Evolutionary conservation across 1,140 invertebrate genomes (phyloP).

Genomic region (Oedothorax gibbosus): DNA sequence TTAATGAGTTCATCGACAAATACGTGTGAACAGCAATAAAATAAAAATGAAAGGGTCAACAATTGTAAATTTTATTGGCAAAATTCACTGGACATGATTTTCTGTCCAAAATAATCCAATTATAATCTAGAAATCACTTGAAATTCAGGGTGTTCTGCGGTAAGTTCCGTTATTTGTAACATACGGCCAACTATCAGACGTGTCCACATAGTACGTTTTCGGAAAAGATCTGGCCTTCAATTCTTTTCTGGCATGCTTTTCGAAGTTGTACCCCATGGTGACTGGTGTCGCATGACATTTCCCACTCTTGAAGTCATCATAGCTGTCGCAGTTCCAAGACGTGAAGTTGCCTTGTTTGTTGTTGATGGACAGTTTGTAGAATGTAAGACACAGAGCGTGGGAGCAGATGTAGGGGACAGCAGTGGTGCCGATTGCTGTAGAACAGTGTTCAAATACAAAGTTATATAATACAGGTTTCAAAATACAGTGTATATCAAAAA

Average conservation of each 20-base stretch:
- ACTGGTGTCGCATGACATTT: neutral
- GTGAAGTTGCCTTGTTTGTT: neutral
- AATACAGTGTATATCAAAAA: neutral
- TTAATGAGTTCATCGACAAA: too few species aligned
- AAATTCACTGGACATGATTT: too few species aligned
- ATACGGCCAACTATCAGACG: neutral
- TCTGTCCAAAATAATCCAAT: too few species aligned
- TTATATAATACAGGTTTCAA: neutral
- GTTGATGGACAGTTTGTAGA: conserved; percentile 2
- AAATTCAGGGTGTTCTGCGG: too few species aligned
- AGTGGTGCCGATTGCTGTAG: neutral
- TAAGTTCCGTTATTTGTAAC: neutral
- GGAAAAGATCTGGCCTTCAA: neutral
- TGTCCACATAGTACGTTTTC: neutral
- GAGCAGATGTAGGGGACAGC: neutral
- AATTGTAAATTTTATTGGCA: too few species aligned
- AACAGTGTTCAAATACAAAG: neutral
- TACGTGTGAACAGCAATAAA: too few species aligned
- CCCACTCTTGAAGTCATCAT: neutral
- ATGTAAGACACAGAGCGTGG: neutral
- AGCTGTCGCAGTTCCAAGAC: neutral
- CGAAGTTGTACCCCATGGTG: conserved; percentile 1
- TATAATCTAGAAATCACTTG: too few species aligned
- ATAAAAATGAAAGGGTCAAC: too few species aligned
- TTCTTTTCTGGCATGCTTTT: neutral